phyloP scores from a whole-genome alignment of 2,888 invertebrate genomes.

The Tricholauxania praeusta region DNA sequence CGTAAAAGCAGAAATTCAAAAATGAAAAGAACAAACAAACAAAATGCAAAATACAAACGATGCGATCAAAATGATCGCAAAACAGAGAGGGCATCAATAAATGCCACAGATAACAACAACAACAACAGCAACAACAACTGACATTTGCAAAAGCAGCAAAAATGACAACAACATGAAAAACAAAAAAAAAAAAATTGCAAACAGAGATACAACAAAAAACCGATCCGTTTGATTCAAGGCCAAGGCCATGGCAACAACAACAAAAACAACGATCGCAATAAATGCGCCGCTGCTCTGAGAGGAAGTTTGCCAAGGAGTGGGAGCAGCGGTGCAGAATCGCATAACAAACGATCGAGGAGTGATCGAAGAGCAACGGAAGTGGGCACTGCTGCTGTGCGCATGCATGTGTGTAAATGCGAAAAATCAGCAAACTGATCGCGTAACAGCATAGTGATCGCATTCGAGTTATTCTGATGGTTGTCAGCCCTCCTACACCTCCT shows the following conservation, averaged over 20 bases:
- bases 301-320: background rate
- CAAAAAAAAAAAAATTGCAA: constrained; percentile 23
- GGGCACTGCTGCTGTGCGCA: too few relatives aligned
- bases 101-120: background rate
- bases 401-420: too few relatives aligned
- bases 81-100: background rate
- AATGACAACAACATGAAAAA: constrained; percentile 9
- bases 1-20: background rate
- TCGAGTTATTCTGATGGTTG: too few relatives aligned
- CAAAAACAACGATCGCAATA: background rate
- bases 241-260: constrained; percentile 7
- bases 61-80: constrained; percentile 4
- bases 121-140: constrained; percentile 18
- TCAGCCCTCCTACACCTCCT: too few relatives aligned
- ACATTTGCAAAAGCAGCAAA: too few relatives aligned
- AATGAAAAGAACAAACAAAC: background rate
- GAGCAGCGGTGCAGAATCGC: too few relatives aligned
- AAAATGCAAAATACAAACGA: background rate
- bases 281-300: background rate
- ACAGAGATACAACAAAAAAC: constrained; percentile 7
- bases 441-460: too few relatives aligned
- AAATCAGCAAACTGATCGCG: too few relatives aligned
- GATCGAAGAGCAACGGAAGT: too few relatives aligned
- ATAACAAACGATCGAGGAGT: too few relatives aligned
- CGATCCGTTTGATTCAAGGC: constrained; percentile 6